phyloP scores from a whole-genome alignment of 1,140 invertebrate genomes.

The Adelges cooleyi region DNA sequence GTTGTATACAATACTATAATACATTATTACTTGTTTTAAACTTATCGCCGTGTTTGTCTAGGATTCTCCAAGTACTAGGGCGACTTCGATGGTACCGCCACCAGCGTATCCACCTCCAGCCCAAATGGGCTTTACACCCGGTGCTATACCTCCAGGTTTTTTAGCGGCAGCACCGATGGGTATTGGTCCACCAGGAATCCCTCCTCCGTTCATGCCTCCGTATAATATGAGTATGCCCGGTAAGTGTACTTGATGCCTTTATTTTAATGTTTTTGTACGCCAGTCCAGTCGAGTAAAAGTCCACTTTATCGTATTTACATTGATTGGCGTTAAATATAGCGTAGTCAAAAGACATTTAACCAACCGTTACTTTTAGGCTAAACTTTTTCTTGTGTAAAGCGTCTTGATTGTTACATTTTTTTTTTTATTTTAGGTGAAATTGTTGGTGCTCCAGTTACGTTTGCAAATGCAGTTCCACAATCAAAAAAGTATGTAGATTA shows the following conservation, averaged over 20 bases:
- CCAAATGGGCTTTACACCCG: conserved; percentile 3
- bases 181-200: conserved; percentile 16
- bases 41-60: background rate
- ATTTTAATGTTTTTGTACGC: too few relatives aligned
- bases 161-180: conserved; percentile 15
- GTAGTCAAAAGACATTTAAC: too few relatives aligned
- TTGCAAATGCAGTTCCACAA: background rate
- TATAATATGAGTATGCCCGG: conserved; percentile 14
- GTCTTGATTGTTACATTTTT: too few relatives aligned
- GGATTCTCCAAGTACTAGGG: background rate
- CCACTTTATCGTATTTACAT: too few relatives aligned
- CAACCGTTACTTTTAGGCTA: too few relatives aligned
- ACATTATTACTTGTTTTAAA: background rate
- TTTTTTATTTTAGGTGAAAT: conserved; percentile 3
- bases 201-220: conserved; percentile 7
- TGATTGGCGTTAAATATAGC: too few relatives aligned
- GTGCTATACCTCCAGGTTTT: conserved; percentile 3
- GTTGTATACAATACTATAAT: background rate
- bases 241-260: background rate
- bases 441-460: conserved; percentile 18
- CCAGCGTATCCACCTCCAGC: background rate
- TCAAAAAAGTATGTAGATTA: background rate
- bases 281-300: too few relatives aligned
- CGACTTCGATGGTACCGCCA: conserved; percentile 3
- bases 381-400: too few relatives aligned